A percentile compares a stretch with the other conserved stretches of the same genome.
phyloP scores from a whole-genome alignment of 2,113 vertebrate species.

The Strigops habroptila region DNA sequence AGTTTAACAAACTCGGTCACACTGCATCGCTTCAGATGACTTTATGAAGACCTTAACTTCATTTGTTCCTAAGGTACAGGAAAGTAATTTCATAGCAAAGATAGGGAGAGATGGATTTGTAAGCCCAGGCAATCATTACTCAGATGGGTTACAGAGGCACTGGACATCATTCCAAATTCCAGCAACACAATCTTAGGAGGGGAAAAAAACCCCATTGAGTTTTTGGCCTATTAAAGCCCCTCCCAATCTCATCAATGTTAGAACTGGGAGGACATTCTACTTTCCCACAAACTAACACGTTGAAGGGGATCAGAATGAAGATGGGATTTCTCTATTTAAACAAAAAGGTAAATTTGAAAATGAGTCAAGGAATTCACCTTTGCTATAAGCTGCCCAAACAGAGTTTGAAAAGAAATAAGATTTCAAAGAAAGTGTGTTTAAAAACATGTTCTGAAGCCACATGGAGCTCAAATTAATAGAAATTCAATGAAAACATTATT shows the following conservation, averaged over 20 bases:
- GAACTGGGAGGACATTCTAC: not conserved
- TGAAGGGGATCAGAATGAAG: not conserved
- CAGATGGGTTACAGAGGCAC: not conserved
- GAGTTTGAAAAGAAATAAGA: not conserved
- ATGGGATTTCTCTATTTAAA: not conserved
- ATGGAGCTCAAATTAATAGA: not conserved
- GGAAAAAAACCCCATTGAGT: fast-evolving
- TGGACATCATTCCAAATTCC: not conserved
- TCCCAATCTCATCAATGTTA: not conserved
- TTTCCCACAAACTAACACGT: not conserved
- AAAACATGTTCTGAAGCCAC: not conserved
- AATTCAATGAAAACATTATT: not conserved
- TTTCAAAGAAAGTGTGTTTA: not conserved
- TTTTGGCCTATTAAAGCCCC: not conserved
- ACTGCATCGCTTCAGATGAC: not conserved
- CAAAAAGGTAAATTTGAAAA: not conserved
- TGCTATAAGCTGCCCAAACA: not conserved
- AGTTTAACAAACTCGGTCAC: not conserved
- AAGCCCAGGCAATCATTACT: not conserved
- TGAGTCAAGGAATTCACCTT: not conserved
- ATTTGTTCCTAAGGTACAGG: not conserved
- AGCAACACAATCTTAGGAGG: not conserved
- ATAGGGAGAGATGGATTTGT: not conserved
- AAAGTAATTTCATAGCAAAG: not conserved
- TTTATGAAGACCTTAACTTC: not conserved